phyloP scores from a whole-genome alignment of 1,140 invertebrate species.

The Dufourea novaeangliae region DNA sequence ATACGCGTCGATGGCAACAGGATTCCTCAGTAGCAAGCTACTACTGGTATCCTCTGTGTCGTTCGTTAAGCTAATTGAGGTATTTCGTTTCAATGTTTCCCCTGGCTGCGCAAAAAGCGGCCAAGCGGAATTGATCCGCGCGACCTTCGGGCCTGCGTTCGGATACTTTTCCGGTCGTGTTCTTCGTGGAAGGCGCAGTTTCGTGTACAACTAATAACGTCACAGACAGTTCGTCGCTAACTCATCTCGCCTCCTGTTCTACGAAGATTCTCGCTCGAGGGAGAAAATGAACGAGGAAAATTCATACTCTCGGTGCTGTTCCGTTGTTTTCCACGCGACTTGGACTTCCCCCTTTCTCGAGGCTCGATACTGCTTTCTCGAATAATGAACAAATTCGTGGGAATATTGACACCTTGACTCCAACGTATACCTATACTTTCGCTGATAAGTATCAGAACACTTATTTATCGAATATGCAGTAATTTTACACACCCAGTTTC shows the following conservation, averaged over 20 bases:
- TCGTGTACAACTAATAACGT: constrained; percentile 8
- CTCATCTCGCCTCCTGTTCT: neutral
- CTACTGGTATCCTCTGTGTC: neutral
- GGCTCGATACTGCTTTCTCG: neutral
- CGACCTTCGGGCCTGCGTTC: neutral
- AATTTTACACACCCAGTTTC: no score
- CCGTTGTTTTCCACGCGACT: no score
- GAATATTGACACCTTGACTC: no score
- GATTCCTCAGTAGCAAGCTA: no score
- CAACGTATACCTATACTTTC: no score
- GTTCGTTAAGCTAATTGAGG: constrained; percentile 27
- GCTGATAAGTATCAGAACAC: no score
- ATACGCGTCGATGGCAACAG: neutral
- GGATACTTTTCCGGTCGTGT: neutral
- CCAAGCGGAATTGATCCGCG: neutral
- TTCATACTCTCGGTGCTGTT: neutral
- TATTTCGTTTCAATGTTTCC: neutral
- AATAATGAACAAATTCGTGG: no score
- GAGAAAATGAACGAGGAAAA: neutral
- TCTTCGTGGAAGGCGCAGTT: neutral
- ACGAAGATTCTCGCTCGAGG: neutral
- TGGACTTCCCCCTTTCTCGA: neutral
- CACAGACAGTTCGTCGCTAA: neutral
- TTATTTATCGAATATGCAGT: no score
- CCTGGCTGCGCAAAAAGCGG: neutral